Base-by-base conservation (phyloP, 2,797 vertebrate genomes). In the Discoglossus pictus region DNA sequence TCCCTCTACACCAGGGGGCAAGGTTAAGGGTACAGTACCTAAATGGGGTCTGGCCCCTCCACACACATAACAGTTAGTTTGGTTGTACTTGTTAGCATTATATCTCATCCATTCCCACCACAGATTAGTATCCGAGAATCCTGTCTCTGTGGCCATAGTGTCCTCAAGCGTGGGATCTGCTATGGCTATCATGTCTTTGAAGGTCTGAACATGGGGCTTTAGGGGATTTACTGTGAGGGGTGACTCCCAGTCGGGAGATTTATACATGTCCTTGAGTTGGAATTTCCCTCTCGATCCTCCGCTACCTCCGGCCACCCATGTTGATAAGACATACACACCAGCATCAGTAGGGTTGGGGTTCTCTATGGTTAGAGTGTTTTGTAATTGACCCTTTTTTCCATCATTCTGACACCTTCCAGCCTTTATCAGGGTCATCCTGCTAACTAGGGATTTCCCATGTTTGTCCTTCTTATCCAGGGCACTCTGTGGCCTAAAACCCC, bases 161-260 rank as follows among this genome's bases (percentile, higher is more conserved):
- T 61, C 42, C 11, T 61, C 27, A 47, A 35, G 36, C 3, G 56
- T 31, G 10, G 40, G 56, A 9, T 59, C n/a, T 1, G 15, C 25
- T 20, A 46, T 46, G 2, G 40, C 56, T 23, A n/a, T 6, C 10
- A 60, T 21, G 15, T 1, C 24, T 1, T 24, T 24, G 13, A 16
- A 42, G 15, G 40, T 13, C 7, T 39, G 15, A 16, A 5, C 27
- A 5, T 42, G 2, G 40, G 3, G 13, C 6, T 5, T 6, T 5
- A 15, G 9, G 2, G 11, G 11, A 1, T 21, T 2, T 44, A 7
- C 6, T 21, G 18, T 6, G 2, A 23, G 2, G 1, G 5, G 6
- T 20, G 5, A 1, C 2, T 7, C 43, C 9, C 7, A 16, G 9
- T 42, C 6, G 17, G 1, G 15, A 1, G 25, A 52, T 7, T 17